Evolutionary conservation across 2,888 invertebrate species (phyloP).

Genomic region (Ceramica pisi): DNA sequence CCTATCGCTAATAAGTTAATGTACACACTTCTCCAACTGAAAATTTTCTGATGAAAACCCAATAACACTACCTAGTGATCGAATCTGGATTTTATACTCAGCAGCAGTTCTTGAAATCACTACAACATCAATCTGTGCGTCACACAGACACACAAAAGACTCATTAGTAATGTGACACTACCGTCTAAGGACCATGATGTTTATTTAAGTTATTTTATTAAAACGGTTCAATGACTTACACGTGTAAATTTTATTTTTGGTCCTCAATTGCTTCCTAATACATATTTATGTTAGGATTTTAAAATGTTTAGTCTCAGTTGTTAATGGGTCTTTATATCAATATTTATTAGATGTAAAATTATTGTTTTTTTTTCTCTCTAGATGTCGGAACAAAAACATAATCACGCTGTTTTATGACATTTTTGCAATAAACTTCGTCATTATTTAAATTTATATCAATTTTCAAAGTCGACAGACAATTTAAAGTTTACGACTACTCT

Average conservation of each 20-base stretch:
- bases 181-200: not conserved
- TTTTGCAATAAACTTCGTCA: constrained; percentile 38
- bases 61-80: not conserved
- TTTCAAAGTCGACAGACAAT: constrained; percentile 20
- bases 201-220: constrained; percentile 17
- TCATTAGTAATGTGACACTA: constrained; percentile 12
- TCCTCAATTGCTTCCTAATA: not conserved
- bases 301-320: not conserved
- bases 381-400: constrained; percentile 25
- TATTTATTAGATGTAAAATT: constrained; percentile 24
- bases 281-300: constrained; percentile 19
- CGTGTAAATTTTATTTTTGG: constrained; percentile 3
- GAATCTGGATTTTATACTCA: not conserved
- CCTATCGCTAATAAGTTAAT: not conserved
- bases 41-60: not conserved
- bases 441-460: constrained; percentile 32
- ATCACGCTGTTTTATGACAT: constrained; percentile 36
- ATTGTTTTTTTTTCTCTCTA: not conserved
- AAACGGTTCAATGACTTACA: not conserved
- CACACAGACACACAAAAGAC: not conserved
- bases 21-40: not conserved
- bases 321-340: constrained; percentile 7
- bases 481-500: constrained; percentile 18
- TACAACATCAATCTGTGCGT: not conserved
- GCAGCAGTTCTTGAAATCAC: not conserved